phyloP scores from a whole-genome alignment of 2,797 vertebrate species.

The Agapornis canus region DNA sequence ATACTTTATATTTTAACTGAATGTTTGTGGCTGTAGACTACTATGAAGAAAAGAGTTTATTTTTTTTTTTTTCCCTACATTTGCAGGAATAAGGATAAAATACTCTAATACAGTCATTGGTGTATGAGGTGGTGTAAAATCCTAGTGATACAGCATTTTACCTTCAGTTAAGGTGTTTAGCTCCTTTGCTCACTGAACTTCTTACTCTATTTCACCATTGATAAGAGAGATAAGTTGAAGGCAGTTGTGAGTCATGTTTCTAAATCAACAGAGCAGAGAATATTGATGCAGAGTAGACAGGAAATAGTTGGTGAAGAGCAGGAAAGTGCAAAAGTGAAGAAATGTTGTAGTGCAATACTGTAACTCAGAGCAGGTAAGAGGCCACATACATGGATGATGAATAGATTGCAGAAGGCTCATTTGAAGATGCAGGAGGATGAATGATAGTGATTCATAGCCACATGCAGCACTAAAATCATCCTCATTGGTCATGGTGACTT shows the following conservation, averaged over 20 bases:
- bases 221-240: background rate
- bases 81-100: background rate
- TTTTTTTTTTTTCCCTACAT: background rate
- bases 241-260: background rate
- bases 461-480: background rate
- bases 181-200: background rate
- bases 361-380: background rate
- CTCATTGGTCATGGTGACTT: background rate
- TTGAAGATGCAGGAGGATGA: background rate
- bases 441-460: background rate
- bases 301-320: background rate
- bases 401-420: background rate
- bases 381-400: rapidly evolving
- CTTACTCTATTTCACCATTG: background rate
- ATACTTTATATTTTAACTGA: background rate
- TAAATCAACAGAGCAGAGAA: background rate
- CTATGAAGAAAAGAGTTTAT: background rate
- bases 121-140: background rate
- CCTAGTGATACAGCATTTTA: background rate
- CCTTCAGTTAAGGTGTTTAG: background rate
- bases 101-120: background rate
- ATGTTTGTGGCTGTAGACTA: background rate
- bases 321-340: background rate
- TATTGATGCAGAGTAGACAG: background rate
- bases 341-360: background rate